Evolutionary conservation across 92 coral and sea anemone genomes (phyloP).

Genomic region (Epizoanthus scotinus): DNA sequence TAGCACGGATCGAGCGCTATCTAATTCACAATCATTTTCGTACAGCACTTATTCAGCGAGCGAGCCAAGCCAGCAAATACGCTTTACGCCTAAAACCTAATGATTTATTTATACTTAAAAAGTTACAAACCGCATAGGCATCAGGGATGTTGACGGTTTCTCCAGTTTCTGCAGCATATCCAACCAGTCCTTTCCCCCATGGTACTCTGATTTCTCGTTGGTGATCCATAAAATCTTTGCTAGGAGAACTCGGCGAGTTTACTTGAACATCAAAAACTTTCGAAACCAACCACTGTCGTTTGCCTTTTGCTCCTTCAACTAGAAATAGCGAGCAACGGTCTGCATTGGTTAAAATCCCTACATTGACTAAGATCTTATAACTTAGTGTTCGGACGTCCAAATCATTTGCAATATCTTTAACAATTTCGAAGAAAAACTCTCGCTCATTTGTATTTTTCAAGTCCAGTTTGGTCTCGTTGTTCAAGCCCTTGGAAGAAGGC

Average conservation of each 20-base stretch:
- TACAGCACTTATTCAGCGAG: slow-evolving; percentile 48
- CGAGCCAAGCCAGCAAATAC: slow-evolving; percentile 64
- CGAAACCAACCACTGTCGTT: slow-evolving; percentile 93
- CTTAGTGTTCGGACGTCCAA: slow-evolving; percentile 92
- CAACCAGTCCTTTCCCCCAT: slow-evolving; percentile 97
- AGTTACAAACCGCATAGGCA: slow-evolving; percentile 98
- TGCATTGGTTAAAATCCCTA: slow-evolving; percentile 98
- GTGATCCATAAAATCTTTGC: slow-evolving; percentile 79
- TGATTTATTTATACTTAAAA: slow-evolving; percentile 64
- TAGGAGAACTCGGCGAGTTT: slow-evolving; percentile 74
- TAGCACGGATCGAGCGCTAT: slow-evolving; percentile 26
- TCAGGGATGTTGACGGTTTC: slow-evolving; percentile 99
- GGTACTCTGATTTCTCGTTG: slow-evolving; percentile 95
- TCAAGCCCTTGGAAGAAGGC: slow-evolving; percentile 82
- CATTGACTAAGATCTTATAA: slow-evolving; percentile 97
- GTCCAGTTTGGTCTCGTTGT: slow-evolving; percentile 90
- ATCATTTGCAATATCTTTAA: slow-evolving; percentile 98
- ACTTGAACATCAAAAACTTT: slow-evolving; percentile 97
- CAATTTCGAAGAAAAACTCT: slow-evolving; percentile 98
- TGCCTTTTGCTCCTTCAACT: slow-evolving; percentile 94
- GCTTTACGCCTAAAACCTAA: slow-evolving; percentile 84
- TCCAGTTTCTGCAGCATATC: slow-evolving; percentile 98
- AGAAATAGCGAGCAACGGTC: slow-evolving; percentile 98
- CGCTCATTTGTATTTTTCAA: slow-evolving; percentile 92
- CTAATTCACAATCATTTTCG: slow-evolving; percentile 48